Evolutionary conservation across 2,888 invertebrate species (phyloP), one percentile per base, ranked within the genome.

Genomic region (Leptinotarsa juncta): DNA sequence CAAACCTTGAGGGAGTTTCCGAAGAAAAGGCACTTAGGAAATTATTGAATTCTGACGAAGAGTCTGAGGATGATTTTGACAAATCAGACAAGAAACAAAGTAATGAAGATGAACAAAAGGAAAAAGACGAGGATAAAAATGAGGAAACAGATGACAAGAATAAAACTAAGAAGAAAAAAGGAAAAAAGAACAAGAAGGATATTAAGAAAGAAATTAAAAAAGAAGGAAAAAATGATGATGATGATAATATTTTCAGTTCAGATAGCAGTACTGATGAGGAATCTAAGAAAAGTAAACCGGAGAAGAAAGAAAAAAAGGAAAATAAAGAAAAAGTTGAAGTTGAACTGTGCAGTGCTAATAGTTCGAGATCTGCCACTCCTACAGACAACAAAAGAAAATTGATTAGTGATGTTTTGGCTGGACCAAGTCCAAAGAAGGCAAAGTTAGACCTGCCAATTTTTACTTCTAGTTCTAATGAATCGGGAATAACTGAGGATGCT

Each of bases 401-500:
- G 53, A 81, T 86, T 18, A 86, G 85, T 74, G 88, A 88, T 62
- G 88, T 89, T 7, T 85, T 89, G 42, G 89, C 90, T 67, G 85
- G 88, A 26, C 87, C 89, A 1, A 88, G 89, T 65, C 84, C 88
- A 1, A 91, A 92, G 80, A 92, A 91, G 83, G 83, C 89, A 1
- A 91, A 91, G 82, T 81, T 91, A 68, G 91, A 92, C 85, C 87
- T 82, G 76, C 87, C 84, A 71, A 90, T 83, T 86, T 89, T 82
- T 85, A 89, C 89, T 76, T 87, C 89, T 26, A 90, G 90, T 77
- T 88, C 89, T 85, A 95, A 94, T 85, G 95, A 96, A 82, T 95
- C 95, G 85, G 96, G 96, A 69, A 96, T 97, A 53, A 96, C 96
- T 0, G 98, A 98, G 86, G 98, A 98, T 83, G 95, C 97, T 0